Base-by-base conservation (phyloP, 2,797 vertebrate genomes). In the Lemur catta region DNA sequence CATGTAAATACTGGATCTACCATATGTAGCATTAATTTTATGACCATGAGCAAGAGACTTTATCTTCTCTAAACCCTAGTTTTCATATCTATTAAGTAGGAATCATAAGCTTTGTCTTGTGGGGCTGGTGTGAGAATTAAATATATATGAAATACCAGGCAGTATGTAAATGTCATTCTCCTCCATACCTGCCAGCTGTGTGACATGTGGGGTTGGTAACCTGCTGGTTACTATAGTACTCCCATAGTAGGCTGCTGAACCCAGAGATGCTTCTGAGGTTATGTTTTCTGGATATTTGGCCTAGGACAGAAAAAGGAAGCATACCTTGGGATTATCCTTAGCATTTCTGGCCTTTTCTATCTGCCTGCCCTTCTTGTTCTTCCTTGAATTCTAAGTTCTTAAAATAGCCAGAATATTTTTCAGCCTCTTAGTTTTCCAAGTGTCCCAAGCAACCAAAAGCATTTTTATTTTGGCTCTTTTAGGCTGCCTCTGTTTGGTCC, bases 341-440 rank as follows among this genome's bases (percentile, higher is more conserved):
- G 63, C 20, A 57, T 71, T 96, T 96, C 69, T 55, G 24, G 52
- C 55, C 38, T 78, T 92, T 96, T 84, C 71, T 94, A 0, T 61
- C 41, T 90, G 55, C 50, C 57, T 92, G 55, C 11, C 41, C 30
- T 61, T 33, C 52, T 89, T 80, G 13, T 93, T 95, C 91, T 95
- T 94, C n/a, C 52, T 92, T 89, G 55, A 59, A 87, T 85, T 95
- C 79, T 95, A 74, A 92, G 61, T 94, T 96, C 79, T 84, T 95
- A 95, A 93, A 97, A 96, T 94, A 97, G 92, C 65, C 61, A 72
- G n/a, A 91, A 55, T 91, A 48, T 91, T 82, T 96, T 95, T 80
- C 72, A 89, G 61, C 84, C 48, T 96, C 72, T 84, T 96, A 82
- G 48, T 90, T 96, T 97, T 91, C 91, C 48, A 74, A 92, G 48